phyloP scores from a whole-genome alignment of 2,888 invertebrate genomes.

The Hyles lineata region DNA sequence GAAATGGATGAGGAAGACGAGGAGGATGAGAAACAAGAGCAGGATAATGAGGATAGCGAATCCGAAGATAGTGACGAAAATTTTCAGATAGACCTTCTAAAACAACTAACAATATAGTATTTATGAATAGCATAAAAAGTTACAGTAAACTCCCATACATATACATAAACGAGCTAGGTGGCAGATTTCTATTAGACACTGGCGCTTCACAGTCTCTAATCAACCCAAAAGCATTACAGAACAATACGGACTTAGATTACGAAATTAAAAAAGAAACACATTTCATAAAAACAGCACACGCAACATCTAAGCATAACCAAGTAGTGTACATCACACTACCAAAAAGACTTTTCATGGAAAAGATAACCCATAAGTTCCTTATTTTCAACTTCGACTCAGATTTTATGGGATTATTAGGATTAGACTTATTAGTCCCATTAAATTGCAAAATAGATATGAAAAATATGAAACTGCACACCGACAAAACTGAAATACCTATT shows the following conservation, averaged over 20 bases:
- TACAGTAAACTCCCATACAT: slow-evolving; percentile 38
- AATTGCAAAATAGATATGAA: slow-evolving; percentile 45
- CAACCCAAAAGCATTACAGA: slow-evolving; percentile 34
- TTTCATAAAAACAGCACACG: slow-evolving; percentile 64
- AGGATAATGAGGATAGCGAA: slow-evolving; percentile 8
- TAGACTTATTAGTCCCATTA: slow-evolving; percentile 39
- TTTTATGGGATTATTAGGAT: slow-evolving; percentile 44
- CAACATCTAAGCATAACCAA: slow-evolving; percentile 48
- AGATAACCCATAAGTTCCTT: slow-evolving; percentile 45
- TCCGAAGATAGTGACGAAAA: slow-evolving; percentile 34
- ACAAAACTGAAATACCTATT: slow-evolving; percentile 38
- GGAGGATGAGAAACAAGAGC: neutral
- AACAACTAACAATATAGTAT: slow-evolving; percentile 33
- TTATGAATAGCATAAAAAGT: slow-evolving; percentile 34
- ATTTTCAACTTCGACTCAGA: slow-evolving; percentile 46
- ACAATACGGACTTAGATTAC: slow-evolving; percentile 14
- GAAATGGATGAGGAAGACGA: neutral
- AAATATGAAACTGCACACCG: slow-evolving; percentile 39
- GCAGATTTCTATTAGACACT: slow-evolving; percentile 44
- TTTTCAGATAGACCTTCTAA: slow-evolving; percentile 33
- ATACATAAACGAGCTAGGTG: slow-evolving; percentile 40
- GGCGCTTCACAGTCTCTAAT: slow-evolving; percentile 42
- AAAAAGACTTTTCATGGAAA: slow-evolving; percentile 37
- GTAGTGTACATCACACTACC: slow-evolving; percentile 38
- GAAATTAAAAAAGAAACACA: slow-evolving; percentile 49